Conservation (phyloP, 2,888 invertebrate genomes). For the Rhopalosiphum nymphaeae region DNA sequence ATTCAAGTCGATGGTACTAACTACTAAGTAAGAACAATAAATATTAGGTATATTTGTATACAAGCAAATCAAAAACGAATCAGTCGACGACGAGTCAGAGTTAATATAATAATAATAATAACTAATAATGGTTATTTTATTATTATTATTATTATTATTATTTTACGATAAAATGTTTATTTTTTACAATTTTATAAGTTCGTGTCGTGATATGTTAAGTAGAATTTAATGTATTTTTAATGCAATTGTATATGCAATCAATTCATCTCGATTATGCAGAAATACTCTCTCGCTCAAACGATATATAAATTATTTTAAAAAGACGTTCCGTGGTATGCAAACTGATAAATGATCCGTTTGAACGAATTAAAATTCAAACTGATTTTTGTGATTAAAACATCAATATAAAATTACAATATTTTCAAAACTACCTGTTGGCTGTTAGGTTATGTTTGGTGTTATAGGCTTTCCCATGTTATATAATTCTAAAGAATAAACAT, state of each 20-base stretch:
- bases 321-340: background rate
- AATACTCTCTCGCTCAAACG: background rate
- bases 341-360: slow-evolving; percentile 16
- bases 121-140: slow-evolving; percentile 4
- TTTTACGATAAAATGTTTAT: background rate
- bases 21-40: background rate
- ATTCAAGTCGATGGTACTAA: background rate
- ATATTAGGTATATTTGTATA: background rate
- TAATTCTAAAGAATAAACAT: background rate
- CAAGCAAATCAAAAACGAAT: background rate
- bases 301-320: background rate
- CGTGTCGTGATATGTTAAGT: slow-evolving; percentile 41
- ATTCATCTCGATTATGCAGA: slow-evolving; percentile 35
- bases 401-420: background rate
- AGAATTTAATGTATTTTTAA: slow-evolving; percentile 52
- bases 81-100: background rate
- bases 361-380: background rate
- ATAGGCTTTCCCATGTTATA: background rate
- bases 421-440: background rate
- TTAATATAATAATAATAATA: background rate
- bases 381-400: slow-evolving; percentile 14
- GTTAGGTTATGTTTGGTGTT: background rate
- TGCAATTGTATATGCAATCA: slow-evolving; percentile 29
- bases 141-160: background rate
- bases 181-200: slow-evolving; percentile 16